A percentile compares a stretch with the other conserved stretches of the same genome.
Evolutionary conservation across 64 coral and sea anemone genomes (phyloP).

Genomic region (Montipora cactus): DNA sequence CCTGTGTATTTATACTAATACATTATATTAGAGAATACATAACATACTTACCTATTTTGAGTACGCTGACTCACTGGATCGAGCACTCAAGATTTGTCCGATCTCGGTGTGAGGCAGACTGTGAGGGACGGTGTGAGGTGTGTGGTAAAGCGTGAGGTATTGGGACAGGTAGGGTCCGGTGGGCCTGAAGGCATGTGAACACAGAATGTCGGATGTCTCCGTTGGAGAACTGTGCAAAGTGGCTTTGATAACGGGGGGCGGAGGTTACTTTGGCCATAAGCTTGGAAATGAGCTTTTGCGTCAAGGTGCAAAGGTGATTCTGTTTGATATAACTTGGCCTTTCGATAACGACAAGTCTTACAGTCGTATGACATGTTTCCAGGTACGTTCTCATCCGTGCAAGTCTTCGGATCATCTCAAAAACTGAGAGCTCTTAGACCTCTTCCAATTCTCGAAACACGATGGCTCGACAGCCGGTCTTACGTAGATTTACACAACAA

Average conservation of each 20-base stretch:
- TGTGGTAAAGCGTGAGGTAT: too few relatives aligned
- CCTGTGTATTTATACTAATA: too few relatives aligned
- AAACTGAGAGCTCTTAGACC: too few relatives aligned
- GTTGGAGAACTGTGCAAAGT: neutral
- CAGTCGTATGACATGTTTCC: neutral
- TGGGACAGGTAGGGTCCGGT: too few relatives aligned
- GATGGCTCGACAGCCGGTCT: too few relatives aligned
- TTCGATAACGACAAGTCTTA: neutral
- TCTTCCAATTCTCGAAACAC: too few relatives aligned
- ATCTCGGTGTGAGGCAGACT: too few relatives aligned
- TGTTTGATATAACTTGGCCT: slow-evolving; percentile 69
- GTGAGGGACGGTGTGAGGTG: too few relatives aligned
- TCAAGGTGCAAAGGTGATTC: slow-evolving; percentile 73
- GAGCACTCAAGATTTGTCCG: too few relatives aligned
- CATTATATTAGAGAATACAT: neutral
- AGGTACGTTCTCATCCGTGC: neutral
- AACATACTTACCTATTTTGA: neutral
- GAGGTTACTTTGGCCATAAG: slow-evolving; percentile 80
- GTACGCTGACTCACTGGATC: neutral
- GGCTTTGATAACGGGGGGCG: slow-evolving; percentile 77
- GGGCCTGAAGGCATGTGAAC: neutral
- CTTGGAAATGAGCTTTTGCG: slow-evolving; percentile 63
- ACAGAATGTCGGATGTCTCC: slow-evolving; percentile 43
- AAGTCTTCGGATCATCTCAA: too few relatives aligned
- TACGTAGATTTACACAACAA: too few relatives aligned